phyloP scores from a whole-genome alignment of 2,888 invertebrate genomes.

The Amphipyra tragopoginis region DNA sequence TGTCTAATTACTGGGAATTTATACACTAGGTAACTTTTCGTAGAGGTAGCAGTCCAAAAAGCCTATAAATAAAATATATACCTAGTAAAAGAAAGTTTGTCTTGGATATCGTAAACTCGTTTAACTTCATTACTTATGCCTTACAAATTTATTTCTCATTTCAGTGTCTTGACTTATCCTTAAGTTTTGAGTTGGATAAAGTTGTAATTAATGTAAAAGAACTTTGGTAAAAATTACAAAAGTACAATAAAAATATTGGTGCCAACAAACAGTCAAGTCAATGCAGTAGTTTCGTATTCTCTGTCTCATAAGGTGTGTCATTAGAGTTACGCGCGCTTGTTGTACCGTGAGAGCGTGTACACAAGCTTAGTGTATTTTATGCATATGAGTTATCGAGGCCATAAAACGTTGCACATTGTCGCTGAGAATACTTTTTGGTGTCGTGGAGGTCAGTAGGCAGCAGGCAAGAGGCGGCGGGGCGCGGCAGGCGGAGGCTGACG shows the following conservation, averaged over 20 bases:
- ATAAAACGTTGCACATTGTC: conserved; percentile 68
- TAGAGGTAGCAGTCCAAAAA: background rate
- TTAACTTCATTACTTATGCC: background rate
- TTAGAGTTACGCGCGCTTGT: conserved; percentile 34
- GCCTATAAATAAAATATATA: background rate
- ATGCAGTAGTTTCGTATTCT: background rate
- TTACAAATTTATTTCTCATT: background rate
- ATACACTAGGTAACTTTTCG: background rate
- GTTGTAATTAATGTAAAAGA: too few species aligned
- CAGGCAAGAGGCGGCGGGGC: conserved; percentile 41
- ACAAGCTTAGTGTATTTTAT: conserved; percentile 56
- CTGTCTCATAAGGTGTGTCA: conserved; percentile 15
- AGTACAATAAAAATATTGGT: background rate
- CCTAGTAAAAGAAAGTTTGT: conserved; percentile 4
- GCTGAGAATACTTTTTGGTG: conserved; percentile 74
- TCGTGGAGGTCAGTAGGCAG: conserved; percentile 70
- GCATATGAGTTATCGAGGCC: conserved; percentile 72
- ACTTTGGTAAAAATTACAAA: too few species aligned
- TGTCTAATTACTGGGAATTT: background rate
- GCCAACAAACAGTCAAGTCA: background rate
- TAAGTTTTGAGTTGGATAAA: too few species aligned
- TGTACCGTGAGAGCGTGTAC: conserved; percentile 51
- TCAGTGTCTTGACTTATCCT: too few species aligned
- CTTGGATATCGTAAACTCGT: conserved; percentile 1
- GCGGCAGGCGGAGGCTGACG: conserved; percentile 56